phyloP scores from a whole-genome alignment of 2,113 vertebrate genomes.

The Onychorhynchus coronatus region DNA sequence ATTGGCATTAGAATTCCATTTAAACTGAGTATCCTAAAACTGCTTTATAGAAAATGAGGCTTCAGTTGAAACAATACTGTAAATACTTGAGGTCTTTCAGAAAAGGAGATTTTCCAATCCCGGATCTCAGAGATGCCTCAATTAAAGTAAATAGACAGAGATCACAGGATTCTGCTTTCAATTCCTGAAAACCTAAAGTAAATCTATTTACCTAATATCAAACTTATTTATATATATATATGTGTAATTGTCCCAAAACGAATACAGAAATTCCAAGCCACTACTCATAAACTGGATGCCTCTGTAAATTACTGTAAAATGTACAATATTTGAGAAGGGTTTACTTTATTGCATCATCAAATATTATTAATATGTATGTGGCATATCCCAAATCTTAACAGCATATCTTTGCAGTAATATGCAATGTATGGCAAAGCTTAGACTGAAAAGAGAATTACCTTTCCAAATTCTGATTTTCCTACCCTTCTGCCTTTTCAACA shows the following conservation, averaged over 20 bases:
- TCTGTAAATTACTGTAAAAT: neutral
- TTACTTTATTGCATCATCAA: neutral
- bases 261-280: neutral
- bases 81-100: neutral
- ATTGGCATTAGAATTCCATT: neutral
- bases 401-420: rapidly evolving
- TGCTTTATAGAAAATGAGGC: neutral
- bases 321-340: neutral
- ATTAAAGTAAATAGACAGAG: neutral
- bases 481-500: neutral
- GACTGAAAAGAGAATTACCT: neutral
- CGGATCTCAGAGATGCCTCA: neutral
- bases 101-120: neutral
- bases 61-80: neutral
- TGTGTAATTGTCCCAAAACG: neutral
- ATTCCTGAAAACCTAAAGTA: neutral
- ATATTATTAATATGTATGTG: neutral
- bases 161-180: neutral
- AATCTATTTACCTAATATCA: neutral
- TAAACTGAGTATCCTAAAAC: neutral
- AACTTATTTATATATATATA: neutral
- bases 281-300: neutral
- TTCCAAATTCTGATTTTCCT: neutral
- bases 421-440: rapidly evolving
- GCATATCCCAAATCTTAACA: neutral